Conservation (phyloP, 2,113 vertebrate species). For the Phalacrocorax brasilianus region DNA sequence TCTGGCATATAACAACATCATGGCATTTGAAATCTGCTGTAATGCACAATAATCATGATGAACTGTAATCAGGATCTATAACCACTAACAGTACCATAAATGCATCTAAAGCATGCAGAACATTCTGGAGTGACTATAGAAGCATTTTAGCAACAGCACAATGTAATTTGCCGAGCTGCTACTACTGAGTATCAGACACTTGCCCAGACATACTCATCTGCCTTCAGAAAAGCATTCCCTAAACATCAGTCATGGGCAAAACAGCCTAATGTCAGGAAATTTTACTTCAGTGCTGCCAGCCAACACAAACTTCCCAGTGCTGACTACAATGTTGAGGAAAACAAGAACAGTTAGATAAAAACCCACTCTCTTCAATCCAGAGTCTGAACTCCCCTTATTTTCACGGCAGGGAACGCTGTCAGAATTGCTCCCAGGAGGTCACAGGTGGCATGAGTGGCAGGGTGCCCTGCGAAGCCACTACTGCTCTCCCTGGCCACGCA, state of each 20-base stretch:
- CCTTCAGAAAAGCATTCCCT: not conserved
- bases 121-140: not conserved
- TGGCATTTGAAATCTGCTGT: not conserved
- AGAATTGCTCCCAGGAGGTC: not conserved
- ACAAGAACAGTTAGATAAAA: not conserved
- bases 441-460: accelerated
- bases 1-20: not conserved
- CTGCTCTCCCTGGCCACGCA: not conserved
- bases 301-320: not conserved
- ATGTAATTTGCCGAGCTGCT: not conserved
- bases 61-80: not conserved
- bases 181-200: not conserved
- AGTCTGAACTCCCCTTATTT: not conserved
- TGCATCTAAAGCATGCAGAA: not conserved
- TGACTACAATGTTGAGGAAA: not conserved
- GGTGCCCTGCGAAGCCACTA: accelerated
- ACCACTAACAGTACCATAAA: not conserved
- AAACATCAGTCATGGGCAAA: not conserved
- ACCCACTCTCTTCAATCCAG: not conserved
- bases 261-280: not conserved
- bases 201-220: not conserved
- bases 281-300: not conserved
- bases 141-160: not conserved
- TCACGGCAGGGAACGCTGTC: accelerated
- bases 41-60: not conserved